Percentiles rank a stretch among this genome's conserved stretches.
These are phyloP conservation scores for Actias luna DNA, from an alignment of 2,888 invertebrate genomes.

Conservation along the genomic window DNA sequence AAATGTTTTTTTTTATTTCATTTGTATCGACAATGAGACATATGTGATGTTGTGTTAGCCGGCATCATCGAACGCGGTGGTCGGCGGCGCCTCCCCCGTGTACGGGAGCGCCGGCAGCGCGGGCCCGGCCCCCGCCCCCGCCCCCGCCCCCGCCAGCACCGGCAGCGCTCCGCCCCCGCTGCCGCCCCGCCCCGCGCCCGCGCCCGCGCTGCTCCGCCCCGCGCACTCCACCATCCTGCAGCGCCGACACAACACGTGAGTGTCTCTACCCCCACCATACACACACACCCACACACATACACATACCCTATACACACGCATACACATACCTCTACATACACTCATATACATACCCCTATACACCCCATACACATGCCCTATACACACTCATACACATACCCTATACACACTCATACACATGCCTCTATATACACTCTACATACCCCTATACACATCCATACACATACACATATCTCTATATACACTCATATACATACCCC, in stretches of 20 bases:
- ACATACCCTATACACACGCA: neutral
- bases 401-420: too few species aligned
- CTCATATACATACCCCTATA: too few species aligned
- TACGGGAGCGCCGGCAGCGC: conserved; percentile 24
- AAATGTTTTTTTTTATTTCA: too few species aligned
- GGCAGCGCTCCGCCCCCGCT: conserved; percentile 52
- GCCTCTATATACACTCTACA: too few species aligned
- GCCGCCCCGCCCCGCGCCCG: conserved; percentile 67
- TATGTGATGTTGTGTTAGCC: neutral
- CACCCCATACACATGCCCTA: too few species aligned
- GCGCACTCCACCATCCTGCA: conserved; percentile 76
- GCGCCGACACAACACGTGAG: conserved; percentile 55
- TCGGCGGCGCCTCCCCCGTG: conserved; percentile 24
- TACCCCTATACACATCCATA: too few species aligned
- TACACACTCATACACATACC: too few species aligned
- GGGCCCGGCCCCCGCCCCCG: conserved; percentile 23
- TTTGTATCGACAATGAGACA: too few species aligned
- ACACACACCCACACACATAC: neutral
- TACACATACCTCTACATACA: too few species aligned
- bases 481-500: too few species aligned
- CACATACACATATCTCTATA: too few species aligned
- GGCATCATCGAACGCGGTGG: conserved; percentile 15
- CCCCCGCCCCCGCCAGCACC: conserved; percentile 31
- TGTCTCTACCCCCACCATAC: conserved; percentile 7
- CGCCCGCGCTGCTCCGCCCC: conserved; percentile 73